These are phyloP conservation scores for Cataglyphis rosenhaueri DNA, from an alignment of 2,888 invertebrate genomes.

Conservation along the genomic window DNA sequence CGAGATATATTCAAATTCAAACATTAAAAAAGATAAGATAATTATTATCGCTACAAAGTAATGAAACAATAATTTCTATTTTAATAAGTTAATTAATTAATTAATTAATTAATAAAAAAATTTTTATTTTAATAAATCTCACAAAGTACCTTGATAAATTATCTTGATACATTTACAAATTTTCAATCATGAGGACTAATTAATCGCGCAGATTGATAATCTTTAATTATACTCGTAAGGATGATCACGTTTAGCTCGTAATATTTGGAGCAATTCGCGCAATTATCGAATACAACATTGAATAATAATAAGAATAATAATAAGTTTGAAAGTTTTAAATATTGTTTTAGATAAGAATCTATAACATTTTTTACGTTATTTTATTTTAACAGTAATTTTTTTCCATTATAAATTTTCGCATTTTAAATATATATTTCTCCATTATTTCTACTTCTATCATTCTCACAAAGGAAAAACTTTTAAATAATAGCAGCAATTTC, in stretches of 20 bases:
- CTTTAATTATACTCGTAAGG: neutral
- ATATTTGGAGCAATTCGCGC: too few relatives aligned
- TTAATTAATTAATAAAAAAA: neutral
- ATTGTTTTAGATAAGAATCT: too few relatives aligned
- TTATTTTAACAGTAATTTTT: too few relatives aligned
- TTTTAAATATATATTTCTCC: too few relatives aligned
- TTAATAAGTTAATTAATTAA: too few relatives aligned
- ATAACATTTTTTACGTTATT: too few relatives aligned
- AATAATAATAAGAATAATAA: neutral
- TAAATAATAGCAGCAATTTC: neutral
- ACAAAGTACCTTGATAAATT: neutral
- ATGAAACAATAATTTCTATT: neutral
- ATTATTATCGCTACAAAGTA: neutral
- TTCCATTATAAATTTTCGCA: too few relatives aligned
- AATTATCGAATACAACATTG: neutral
- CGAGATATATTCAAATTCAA: neutral
- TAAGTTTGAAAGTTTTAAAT: neutral
- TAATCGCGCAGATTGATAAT: neutral
- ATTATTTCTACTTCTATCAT: neutral
- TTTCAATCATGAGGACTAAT: neutral
- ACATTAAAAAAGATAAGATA: neutral
- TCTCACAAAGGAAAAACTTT: neutral
- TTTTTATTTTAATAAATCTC: neutral
- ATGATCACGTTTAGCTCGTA: too few relatives aligned
- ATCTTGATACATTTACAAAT: neutral